Evolutionary conservation across 2,888 invertebrate species (phyloP).

Genomic region (Ommatoiulus sabulosus): DNA sequence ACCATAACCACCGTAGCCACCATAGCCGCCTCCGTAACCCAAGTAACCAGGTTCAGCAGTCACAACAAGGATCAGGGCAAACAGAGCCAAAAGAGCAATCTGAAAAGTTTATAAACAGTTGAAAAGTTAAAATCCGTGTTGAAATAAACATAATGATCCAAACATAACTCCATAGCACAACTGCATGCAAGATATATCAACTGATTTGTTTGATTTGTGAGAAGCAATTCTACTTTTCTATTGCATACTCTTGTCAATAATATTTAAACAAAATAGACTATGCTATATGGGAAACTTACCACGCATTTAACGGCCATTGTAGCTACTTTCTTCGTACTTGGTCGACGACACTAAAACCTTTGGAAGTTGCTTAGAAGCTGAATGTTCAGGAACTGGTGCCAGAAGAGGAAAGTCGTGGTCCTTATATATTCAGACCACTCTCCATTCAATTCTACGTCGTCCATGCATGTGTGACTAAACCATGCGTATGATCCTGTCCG

Average conservation of each 20-base stretch:
- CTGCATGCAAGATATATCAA: not conserved
- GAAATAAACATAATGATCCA: not conserved
- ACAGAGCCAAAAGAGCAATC: constrained; percentile 52
- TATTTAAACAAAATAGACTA: not conserved
- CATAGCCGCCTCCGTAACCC: constrained; percentile 49
- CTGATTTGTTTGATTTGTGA: too few species aligned
- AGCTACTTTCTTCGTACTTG: not conserved
- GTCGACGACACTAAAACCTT: not conserved
- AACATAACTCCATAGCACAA: too few species aligned
- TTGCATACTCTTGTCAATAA: too few species aligned
- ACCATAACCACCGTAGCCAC: constrained; percentile 49
- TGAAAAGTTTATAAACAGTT: too few species aligned
- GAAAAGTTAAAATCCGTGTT: too few species aligned
- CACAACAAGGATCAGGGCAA: constrained; percentile 32
- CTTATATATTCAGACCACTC: constrained; percentile 1
- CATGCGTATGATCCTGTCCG: not conserved
- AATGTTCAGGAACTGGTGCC: not conserved
- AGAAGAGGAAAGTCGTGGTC: not conserved
- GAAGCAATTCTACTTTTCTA: too few species aligned
- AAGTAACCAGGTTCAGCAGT: constrained; percentile 49
- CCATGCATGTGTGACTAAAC: not conserved
- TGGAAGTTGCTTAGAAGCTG: not conserved
- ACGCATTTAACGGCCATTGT: constrained; percentile 49
- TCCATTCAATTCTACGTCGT: not conserved
- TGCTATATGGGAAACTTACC: too few species aligned